A percentile compares a stretch with the other conserved stretches of the same genome.
phyloP scores from a whole-genome alignment of 2,888 invertebrate genomes.

The Melanotus villosus region DNA sequence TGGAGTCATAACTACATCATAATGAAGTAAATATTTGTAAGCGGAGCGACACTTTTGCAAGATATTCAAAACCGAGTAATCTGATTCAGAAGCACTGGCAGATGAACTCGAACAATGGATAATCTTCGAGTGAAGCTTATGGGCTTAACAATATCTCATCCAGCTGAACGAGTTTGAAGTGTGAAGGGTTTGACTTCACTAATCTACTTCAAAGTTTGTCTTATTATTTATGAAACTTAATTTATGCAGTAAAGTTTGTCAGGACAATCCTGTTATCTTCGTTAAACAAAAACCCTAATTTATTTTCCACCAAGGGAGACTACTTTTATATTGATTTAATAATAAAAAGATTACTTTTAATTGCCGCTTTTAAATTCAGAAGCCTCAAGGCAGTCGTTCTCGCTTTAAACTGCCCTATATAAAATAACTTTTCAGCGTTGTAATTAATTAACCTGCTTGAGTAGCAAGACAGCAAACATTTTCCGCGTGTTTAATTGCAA shows the following conservation, averaged over 20 bases:
- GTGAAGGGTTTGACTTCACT: constrained; percentile 12
- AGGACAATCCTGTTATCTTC: neutral
- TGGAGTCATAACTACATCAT: neutral
- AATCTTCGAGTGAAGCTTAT: constrained; percentile 20
- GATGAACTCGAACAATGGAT: constrained; percentile 27
- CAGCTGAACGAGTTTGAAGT: constrained; percentile 11
- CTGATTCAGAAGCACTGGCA: constrained; percentile 12
- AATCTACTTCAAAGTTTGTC: constrained; percentile 18
- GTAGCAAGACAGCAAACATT: constrained; percentile 11
- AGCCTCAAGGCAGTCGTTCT: neutral
- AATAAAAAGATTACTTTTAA: too few relatives aligned
- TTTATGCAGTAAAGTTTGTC: neutral
- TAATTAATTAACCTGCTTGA: constrained; percentile 18
- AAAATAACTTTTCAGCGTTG: neutral
- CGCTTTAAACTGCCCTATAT: neutral
- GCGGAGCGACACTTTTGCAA: neutral
- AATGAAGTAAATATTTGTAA: constrained; percentile 10
- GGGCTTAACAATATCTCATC: constrained; percentile 26
- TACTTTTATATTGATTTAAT: too few relatives aligned
- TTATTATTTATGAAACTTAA: constrained; percentile 7
- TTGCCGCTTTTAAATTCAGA: too few relatives aligned
- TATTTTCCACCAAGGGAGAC: too few relatives aligned
- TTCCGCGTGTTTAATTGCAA: constrained; percentile 24
- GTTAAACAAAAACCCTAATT: neutral
- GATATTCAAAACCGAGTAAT: constrained; percentile 17